Base-by-base conservation (phyloP, 2,113 vertebrate genomes). In the Rostratula benghalensis region DNA sequence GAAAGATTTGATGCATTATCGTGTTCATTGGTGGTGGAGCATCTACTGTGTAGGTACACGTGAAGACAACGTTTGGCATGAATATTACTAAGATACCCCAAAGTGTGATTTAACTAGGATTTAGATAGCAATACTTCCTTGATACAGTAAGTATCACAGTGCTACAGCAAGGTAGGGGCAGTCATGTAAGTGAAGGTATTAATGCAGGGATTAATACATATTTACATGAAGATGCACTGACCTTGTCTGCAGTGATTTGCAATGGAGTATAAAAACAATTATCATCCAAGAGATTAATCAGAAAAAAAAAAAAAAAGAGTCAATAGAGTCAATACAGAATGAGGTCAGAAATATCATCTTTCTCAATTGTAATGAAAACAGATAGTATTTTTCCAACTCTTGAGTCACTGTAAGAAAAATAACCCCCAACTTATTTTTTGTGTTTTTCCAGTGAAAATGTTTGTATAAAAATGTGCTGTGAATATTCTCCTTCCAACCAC, bases 281-380 rank as follows among this genome's bases (percentile, higher is more conserved):
- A 13, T 46, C 21, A 59, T 73, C 37, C 37, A 80, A 92, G 67
- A 83, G 17, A 17, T 61, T 87, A 1, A 21, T 87, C 31, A 59
- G 63, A 48, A 41, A 76, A 53, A 33, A 90, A 59, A 33, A 88
- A 61, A n/a, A n/a, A n/a, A n/a, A n/a, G n/a, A n/a, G n/a, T n/a
- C n/a, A n/a, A 10, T 43, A 46, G 45, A 46, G 13, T 19, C n/a
- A 57, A n/a, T 46, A 21, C 1, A 51, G 41, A 90, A 33, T 1
- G 0, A 81, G 80, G 60, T 81, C 68, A 83, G 80, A 91, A 92
- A 91, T 30, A 65, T 0, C 4, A 18, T 31, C 7, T 71, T 64
- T 89, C 35, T 64, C 86, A 56, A 70, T 87, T 93, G 71, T 76
- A 84, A 69, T 48, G 75, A 75, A 95, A 93, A 77, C 80, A 80